Evolutionary conservation across 2,797 vertebrate genomes (phyloP), one percentile per base, ranked within the genome.

Genomic region (Synaphobranchus kaupii): DNA sequence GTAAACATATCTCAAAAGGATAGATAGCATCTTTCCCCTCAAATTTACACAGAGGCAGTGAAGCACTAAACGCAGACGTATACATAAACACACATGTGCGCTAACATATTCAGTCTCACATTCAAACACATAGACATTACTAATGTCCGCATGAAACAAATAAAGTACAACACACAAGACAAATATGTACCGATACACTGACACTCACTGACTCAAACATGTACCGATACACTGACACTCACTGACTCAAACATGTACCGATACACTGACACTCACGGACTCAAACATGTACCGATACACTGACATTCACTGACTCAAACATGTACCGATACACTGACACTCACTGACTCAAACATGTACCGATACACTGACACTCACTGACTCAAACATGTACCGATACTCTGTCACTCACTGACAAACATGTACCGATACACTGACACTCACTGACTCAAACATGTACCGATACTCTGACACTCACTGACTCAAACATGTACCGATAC

Each of bases 11-110:
- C 81, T 86, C 85, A 68, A 68, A 66, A 60, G 88, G 89, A 82
- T n/a, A 28, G 5, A 68, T 52, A 63, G 12, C 81, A 86, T 84
- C 86, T 34, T 86, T 47, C 89, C 86, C 87, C 87, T 92, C 85
- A 25, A 84, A 58, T 91, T 89, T 88, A 78, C 87, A 87, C 86
- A n/a, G 39, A 52, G 84, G 39, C 73, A 78, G 34, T 22, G 17
- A 7, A 78, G 47, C 68, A 44, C 34, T 52, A 34, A 47, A 52
- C 34, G 52, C 39, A 54, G 20, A 76, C 34, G 17, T 15, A 52
- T 13, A 60, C 50, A 83, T 22, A 39, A 47, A 9, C 6, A 68
- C 47, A 47, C 63, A 31, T 17, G 81, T n/a, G n/a, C n/a, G n/a
- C n/a, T n/a, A n/a, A n/a, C n/a, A n/a, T 84, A 73, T 73, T 73